Base-by-base conservation (phyloP, 2,113 vertebrate genomes). In the Myocastor coypus region DNA sequence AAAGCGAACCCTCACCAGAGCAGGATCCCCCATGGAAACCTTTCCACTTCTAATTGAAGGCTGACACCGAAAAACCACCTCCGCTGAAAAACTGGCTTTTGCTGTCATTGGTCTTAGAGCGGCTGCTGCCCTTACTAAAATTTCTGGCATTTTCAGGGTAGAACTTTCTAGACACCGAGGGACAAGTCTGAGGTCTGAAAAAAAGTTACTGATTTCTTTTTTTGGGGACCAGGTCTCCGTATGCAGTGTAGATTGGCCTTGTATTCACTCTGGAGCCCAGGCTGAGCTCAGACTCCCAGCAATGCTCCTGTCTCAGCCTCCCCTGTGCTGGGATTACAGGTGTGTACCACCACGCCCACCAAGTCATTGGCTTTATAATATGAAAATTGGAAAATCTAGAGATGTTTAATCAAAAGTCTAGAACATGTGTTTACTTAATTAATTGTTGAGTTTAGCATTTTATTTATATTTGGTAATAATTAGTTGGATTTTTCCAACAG, bases 391-490 rank as follows among this genome's bases (percentile, higher is more conserved):
- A 92, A 92, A 94, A 66, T 55, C 83, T 40, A 90, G 78, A 92
- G 61, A 50, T 52, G 37, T 94, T 91, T 90, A 69, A 93, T 91
- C 71, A 85, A 92, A 82, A 80, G 32, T 40, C 88, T 59, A 64
- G 61, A 84, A 92, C 93, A 71, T 46, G 22, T 68, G 73, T 88
- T 89, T 84, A 94, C 50, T 91, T 68, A 57, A 55, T 71, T 40
- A 69, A 69, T 87, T 71, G 68, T 92, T 87, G 78, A 88, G 94
- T 75, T 80, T 94, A 55, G 26, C 24, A 22, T 95, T 94, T 69
- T 92, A 55, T 94, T 96, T 91, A 69, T 82, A 92, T 96, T 91
- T 96, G 93, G 89, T 94, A 96, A 95, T 32, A 89, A 71, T 80
- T 75, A 50, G 46, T 19, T 57, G 55, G 55, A 19, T 57, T 57